These are phyloP conservation scores for Epinephelus moara DNA, from an alignment of 2,113 vertebrate genomes.

Conservation along the genomic window DNA sequence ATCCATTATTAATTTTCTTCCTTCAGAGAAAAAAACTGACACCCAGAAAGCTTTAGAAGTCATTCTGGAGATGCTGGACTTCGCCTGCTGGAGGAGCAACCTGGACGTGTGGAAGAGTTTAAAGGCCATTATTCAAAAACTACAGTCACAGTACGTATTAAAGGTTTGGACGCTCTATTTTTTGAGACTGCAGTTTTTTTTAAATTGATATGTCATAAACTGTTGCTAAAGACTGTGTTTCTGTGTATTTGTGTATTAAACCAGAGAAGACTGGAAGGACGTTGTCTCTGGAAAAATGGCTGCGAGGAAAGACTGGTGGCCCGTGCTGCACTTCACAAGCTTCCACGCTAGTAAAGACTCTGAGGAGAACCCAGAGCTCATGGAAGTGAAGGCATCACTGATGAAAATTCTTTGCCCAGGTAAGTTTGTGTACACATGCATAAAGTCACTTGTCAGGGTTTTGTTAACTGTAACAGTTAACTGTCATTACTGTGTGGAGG, in stretches of 20 bases:
- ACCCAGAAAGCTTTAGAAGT: slow-evolving; percentile 83
- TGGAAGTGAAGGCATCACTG: slow-evolving; percentile 85
- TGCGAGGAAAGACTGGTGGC: slow-evolving; percentile 90
- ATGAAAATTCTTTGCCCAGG: slow-evolving; percentile 84
- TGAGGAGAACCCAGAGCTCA: slow-evolving; percentile 77
- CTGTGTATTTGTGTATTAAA: slow-evolving; percentile 10
- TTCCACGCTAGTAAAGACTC: slow-evolving; percentile 86
- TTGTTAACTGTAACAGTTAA: not conserved
- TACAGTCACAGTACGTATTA: slow-evolving; percentile 63
- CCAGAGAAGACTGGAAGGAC: slow-evolving; percentile 51
- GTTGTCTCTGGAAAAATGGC: slow-evolving; percentile 85
- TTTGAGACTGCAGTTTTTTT: not conserved
- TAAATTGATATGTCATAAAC: not conserved
- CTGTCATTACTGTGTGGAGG: not conserved
- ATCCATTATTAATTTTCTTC: not conserved
- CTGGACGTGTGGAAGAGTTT: slow-evolving; percentile 88
- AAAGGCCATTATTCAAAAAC: slow-evolving; percentile 78
- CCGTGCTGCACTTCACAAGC: slow-evolving; percentile 89
- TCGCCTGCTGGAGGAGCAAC: slow-evolving; percentile 88
- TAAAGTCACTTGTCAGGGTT: not conserved
- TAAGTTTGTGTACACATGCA: slow-evolving; percentile 61
- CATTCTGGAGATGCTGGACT: slow-evolving; percentile 89
- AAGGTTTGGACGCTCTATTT: not conserved
- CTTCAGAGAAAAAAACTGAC: slow-evolving; percentile 80
- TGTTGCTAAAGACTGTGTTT: not conserved